Percentiles rank a stretch among this genome's conserved stretches.
phyloP scores from a whole-genome alignment of 2,113 vertebrate genomes.

The Lethenteron reissneri region DNA sequence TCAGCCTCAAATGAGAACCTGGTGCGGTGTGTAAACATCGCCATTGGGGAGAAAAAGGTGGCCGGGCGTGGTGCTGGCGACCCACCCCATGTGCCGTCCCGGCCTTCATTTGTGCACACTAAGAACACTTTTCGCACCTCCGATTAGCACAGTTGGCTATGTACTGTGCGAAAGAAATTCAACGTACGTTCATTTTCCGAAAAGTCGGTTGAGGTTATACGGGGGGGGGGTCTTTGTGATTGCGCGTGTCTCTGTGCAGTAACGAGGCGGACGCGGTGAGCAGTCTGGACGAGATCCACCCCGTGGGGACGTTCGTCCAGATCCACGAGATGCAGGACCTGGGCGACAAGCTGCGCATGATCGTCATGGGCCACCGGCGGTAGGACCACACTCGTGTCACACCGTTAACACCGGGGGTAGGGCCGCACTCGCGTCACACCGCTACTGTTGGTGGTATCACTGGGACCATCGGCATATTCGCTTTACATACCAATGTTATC shows the following conservation, averaged over 20 bases:
- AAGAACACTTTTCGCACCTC: background rate
- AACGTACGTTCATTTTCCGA: too few relatives aligned
- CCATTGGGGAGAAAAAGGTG: background rate
- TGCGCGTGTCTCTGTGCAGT: constrained; percentile 18
- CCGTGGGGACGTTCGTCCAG: constrained; percentile 81
- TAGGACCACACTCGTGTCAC: constrained; percentile 12
- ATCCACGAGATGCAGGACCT: constrained; percentile 98
- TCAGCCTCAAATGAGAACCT: background rate
- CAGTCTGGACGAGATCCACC: constrained; percentile 57
- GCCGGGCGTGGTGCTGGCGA: background rate
- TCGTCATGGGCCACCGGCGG: constrained; percentile 89
- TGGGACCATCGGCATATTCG: too few relatives aligned
- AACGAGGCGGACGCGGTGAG: constrained; percentile 71
- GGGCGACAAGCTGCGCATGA: constrained; percentile 88
- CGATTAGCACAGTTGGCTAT: background rate
- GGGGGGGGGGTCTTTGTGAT: background rate
- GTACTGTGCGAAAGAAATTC: too few relatives aligned
- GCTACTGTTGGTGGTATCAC: too few relatives aligned
- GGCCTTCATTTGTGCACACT: background rate
- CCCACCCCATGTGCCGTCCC: background rate
- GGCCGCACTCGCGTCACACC: too few relatives aligned
- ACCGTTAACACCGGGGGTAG: too few relatives aligned
- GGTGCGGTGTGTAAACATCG: background rate
- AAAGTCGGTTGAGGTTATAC: background rate
- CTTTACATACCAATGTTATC: too few relatives aligned